Evolutionary conservation across 2,113 vertebrate genomes (phyloP).

Genomic region (Gopherus flavomarginatus): DNA sequence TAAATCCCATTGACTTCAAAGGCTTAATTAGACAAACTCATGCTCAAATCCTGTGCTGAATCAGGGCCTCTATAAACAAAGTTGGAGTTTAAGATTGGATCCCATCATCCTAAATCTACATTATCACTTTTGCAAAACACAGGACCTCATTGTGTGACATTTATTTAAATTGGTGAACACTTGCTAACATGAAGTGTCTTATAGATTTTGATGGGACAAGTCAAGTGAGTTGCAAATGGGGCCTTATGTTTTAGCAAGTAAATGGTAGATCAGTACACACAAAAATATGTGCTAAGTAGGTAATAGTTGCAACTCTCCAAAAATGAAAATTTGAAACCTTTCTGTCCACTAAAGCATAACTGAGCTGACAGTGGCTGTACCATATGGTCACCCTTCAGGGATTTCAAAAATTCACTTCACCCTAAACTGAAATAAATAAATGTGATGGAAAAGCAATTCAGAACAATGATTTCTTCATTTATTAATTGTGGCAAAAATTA

Average conservation of each 20-base stretch:
- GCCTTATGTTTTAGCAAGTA: background rate
- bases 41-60: background rate
- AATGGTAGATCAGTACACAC: background rate
- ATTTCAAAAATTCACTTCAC: background rate
- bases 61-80: background rate
- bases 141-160: background rate
- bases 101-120: background rate
- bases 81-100: background rate
- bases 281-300: background rate
- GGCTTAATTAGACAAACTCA: background rate
- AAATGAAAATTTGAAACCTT: background rate
- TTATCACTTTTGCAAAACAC: background rate
- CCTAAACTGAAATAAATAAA: constrained; percentile 14
- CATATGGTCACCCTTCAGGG: background rate
- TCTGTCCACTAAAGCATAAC: background rate
- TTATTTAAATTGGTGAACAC: background rate
- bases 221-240: background rate
- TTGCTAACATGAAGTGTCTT: background rate
- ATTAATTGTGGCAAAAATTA: constrained; percentile 41
- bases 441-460: background rate
- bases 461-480: constrained; percentile 47
- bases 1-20: background rate
- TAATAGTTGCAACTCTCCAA: background rate
- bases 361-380: background rate
- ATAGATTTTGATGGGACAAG: background rate